phyloP scores from a whole-genome alignment of 2,113 vertebrate genomes.

The Trogon melanurus region DNA sequence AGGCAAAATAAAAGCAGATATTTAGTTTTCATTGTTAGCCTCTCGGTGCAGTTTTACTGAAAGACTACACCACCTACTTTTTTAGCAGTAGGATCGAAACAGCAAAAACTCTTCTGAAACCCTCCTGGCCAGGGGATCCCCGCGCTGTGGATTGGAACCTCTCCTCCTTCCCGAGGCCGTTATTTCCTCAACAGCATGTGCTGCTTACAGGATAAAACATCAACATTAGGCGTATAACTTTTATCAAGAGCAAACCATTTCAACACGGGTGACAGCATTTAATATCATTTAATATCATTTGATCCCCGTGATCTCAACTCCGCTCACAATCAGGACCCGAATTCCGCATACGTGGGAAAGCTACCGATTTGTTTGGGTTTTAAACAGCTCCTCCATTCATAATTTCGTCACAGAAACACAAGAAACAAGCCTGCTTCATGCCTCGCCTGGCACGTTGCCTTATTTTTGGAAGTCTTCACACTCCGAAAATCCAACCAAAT shows the following conservation, averaged over 20 bases:
- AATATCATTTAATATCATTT: background rate
- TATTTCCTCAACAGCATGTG: background rate
- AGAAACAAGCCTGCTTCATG: background rate
- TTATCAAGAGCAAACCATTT: background rate
- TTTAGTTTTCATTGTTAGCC: background rate
- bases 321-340: background rate
- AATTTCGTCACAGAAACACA: background rate
- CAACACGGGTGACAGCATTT: background rate
- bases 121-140: background rate
- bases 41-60: background rate
- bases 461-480: background rate
- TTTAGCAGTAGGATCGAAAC: background rate
- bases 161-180: background rate
- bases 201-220: background rate
- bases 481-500: background rate
- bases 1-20: background rate
- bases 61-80: background rate
- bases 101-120: background rate
- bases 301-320: background rate
- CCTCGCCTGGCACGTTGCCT: background rate
- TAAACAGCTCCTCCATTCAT: background rate
- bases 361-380: background rate
- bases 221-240: accelerated
- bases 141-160: background rate
- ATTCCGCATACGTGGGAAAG: background rate